phyloP scores from a whole-genome alignment of 2,888 invertebrate species.

The Plebejus melissa region DNA sequence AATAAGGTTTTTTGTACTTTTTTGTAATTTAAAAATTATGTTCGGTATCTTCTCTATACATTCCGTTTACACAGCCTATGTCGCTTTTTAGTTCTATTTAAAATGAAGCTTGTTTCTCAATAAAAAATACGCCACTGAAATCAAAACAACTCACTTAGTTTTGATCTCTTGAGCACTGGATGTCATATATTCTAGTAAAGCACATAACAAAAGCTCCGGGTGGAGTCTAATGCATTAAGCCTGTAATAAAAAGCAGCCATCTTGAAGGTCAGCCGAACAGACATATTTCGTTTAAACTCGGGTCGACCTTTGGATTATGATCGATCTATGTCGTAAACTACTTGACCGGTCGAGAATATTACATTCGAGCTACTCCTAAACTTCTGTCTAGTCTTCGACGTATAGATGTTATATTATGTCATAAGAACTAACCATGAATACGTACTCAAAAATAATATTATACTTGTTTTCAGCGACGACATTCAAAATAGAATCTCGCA shows the following conservation, averaged over 20 bases:
- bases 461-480: too few species aligned
- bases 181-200: not conserved
- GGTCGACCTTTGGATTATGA: slow-evolving; percentile 13
- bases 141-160: slow-evolving; percentile 4
- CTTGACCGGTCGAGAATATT: slow-evolving; percentile 13
- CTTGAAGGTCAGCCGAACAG: slow-evolving; percentile 1
- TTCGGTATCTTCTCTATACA: too few species aligned
- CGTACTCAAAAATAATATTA: too few species aligned
- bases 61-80: too few species aligned
- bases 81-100: slow-evolving; percentile 23
- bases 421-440: too few species aligned
- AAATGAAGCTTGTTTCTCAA: not conserved
- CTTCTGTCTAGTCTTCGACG: not conserved
- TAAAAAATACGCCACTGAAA: not conserved
- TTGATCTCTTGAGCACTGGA: not conserved
- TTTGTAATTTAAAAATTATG: too few species aligned
- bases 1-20: too few species aligned
- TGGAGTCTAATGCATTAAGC: slow-evolving; percentile 10
- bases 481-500: too few species aligned
- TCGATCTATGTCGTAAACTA: slow-evolving; percentile 5
- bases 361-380: not conserved
- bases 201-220: not conserved
- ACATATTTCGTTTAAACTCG: slow-evolving; percentile 25
- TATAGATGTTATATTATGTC: not conserved
- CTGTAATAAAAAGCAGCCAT: slow-evolving; percentile 24